phyloP scores from a whole-genome alignment of 1,140 invertebrate species.

The Protaetia brevitarsis region DNA sequence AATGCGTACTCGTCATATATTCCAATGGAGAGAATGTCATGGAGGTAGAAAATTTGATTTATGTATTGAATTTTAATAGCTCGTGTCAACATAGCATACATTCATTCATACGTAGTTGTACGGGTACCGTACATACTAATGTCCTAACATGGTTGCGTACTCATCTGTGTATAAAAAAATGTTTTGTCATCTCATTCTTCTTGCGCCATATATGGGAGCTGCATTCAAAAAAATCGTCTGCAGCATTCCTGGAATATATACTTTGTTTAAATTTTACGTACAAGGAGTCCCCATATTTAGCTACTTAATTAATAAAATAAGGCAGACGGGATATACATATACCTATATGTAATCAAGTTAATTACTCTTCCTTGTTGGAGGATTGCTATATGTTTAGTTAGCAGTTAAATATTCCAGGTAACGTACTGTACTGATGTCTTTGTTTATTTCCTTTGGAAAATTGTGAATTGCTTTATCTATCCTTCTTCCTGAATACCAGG shows the following conservation, averaged over 20 bases:
- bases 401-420: no score
- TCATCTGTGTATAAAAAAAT: not conserved
- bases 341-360: no score
- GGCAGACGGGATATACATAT: no score
- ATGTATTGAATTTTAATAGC: not conserved
- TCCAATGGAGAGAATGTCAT: not conserved
- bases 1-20: not conserved
- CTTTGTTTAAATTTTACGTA: not conserved
- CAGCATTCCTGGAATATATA: not conserved
- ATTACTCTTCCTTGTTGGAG: no score
- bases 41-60: not conserved
- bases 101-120: not conserved
- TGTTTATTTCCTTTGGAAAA: no score
- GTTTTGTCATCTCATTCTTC: not conserved
- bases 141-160: no score
- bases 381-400: no score
- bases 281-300: not conserved
- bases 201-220: not conserved
- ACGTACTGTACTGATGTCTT: no score
- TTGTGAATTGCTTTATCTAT: no score
- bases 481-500: no score
- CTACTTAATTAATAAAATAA: not conserved
- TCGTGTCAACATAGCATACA: not conserved
- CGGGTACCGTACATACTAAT: no score
- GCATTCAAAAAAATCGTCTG: not conserved